Evolutionary conservation across 2,113 vertebrate species (phyloP), one percentile per base, ranked within the genome.

Genomic region (Apeltes quadracus): DNA sequence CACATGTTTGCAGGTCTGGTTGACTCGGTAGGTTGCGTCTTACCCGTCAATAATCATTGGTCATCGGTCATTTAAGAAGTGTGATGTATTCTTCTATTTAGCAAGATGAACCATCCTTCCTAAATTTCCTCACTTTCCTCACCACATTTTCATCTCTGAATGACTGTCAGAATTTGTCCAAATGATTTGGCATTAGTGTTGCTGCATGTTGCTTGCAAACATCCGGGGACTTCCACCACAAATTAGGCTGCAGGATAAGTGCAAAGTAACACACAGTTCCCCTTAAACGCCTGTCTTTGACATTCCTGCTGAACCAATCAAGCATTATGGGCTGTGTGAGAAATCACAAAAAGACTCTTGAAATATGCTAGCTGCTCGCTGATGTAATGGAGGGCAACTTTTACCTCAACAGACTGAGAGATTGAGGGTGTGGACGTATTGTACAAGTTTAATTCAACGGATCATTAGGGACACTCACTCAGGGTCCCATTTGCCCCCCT

Each of bases 281-380:
- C 67, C 64, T 71, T 78, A 72, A 86, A 81, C 53, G 76, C 51
- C 70, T 75, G 78, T 76, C 70, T 86, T 82, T 86, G 88, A 85
- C 88, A 85, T 79, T 88, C 78, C 67, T 72, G 65, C 86, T 71
- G 79, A 88, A 86, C 88, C 79, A 82, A 86, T 88, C 83, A 78
- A 83, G 75, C 50, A 58, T 66, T 72, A 72, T 79, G 69, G 58
- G 66, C 67, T 61, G 75, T 14, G 64, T 83, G 80, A 73, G 76
- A 83, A 88, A 70, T 75, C 64, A 29, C 63, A 67, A 70, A 76
- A 84, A 72, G 63, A 11, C 81, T 72, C 77, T 67, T 72, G 82
- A 81, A 82, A 64, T 63, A 75, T 5, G 53, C 46, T 41, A 29
- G 75, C 70, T 75, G 61, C 78, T 77, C 69, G 72, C 86, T 90